A percentile compares a stretch with the other conserved stretches of the same genome.
Evolutionary conservation across 1,140 invertebrate genomes (phyloP).

Genomic region (Lordiphosa mommai): DNA sequence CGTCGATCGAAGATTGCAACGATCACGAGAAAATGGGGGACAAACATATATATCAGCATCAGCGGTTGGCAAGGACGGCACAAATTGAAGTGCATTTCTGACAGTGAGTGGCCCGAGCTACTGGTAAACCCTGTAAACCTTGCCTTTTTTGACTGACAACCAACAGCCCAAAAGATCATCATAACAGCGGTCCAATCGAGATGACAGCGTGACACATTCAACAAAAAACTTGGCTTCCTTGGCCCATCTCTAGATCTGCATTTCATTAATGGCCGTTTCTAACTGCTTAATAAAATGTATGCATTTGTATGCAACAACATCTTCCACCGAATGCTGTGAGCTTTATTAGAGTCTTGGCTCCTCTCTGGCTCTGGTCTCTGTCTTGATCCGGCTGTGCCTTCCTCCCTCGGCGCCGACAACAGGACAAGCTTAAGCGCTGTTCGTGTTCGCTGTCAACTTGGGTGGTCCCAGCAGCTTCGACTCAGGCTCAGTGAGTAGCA

Average conservation of each 20-base stretch:
- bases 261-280: conserved; percentile 66
- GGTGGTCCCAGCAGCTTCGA: conserved; percentile 68
- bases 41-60: conserved; percentile 16
- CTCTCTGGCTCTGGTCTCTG: conserved; percentile 29
- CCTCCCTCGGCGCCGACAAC: conserved; percentile 14
- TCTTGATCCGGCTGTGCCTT: conserved; percentile 4
- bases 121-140: conserved; percentile 19
- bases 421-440: conserved; percentile 76
- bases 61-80: conserved; percentile 18
- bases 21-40: conserved; percentile 15
- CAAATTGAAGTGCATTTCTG: conserved; percentile 31
- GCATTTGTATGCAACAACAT: conserved; percentile 54
- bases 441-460: conserved; percentile 79
- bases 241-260: conserved; percentile 39
- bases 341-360: neutral
- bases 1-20: conserved; percentile 31
- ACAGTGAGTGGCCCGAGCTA: conserved; percentile 32
- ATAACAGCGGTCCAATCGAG: conserved; percentile 6
- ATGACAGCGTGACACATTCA: conserved; percentile 2
- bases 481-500: conserved; percentile 7
- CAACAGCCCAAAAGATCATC: conserved; percentile 17
- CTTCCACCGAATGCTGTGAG: neutral
- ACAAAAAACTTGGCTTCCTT: conserved; percentile 8
- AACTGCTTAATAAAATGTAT: conserved; percentile 71
- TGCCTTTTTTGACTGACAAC: conserved; percentile 1